Conservation (phyloP, 2,797 vertebrate species). For the Chaunax sp. region DNA sequence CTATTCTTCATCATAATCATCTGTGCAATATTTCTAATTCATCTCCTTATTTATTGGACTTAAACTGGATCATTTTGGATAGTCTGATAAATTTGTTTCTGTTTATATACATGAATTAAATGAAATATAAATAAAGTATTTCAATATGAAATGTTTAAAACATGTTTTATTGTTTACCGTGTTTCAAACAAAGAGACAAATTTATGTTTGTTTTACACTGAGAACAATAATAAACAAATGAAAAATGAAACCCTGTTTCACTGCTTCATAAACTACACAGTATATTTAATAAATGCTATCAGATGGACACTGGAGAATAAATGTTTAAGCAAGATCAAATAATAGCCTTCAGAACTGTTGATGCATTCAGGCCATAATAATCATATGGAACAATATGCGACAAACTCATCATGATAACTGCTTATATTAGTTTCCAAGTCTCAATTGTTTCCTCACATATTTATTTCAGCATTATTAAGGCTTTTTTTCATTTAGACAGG, state of each 20-base stretch:
- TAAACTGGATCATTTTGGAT: neutral
- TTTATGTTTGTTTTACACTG: slow-evolving; percentile 14
- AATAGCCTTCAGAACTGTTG: neutral
- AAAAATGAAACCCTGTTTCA: neutral
- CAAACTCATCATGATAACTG: too few species aligned
- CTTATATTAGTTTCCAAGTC: too few species aligned
- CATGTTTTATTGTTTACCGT: slow-evolving; percentile 16
- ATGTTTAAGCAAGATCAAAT: slow-evolving; percentile 23
- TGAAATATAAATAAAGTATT: slow-evolving; percentile 5
- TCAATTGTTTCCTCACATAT: neutral
- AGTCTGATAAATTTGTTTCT: too few species aligned
- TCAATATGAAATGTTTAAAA: neutral
- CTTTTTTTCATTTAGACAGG: neutral
- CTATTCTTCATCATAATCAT: neutral
- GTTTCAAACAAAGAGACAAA: slow-evolving; percentile 16
- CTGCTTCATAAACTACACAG: neutral
- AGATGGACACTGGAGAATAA: slow-evolving; percentile 12
- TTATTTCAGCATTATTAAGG: slow-evolving; percentile 14
- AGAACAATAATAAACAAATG: slow-evolving; percentile 5
- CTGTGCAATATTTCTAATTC: neutral
- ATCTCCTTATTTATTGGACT: neutral
- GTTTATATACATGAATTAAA: neutral
- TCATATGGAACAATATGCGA: neutral
- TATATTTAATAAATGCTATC: neutral
- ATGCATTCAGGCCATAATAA: slow-evolving; percentile 4